Evolutionary conservation across 2,797 vertebrate species (phyloP).

Genomic region (Cossypha heuglini): DNA sequence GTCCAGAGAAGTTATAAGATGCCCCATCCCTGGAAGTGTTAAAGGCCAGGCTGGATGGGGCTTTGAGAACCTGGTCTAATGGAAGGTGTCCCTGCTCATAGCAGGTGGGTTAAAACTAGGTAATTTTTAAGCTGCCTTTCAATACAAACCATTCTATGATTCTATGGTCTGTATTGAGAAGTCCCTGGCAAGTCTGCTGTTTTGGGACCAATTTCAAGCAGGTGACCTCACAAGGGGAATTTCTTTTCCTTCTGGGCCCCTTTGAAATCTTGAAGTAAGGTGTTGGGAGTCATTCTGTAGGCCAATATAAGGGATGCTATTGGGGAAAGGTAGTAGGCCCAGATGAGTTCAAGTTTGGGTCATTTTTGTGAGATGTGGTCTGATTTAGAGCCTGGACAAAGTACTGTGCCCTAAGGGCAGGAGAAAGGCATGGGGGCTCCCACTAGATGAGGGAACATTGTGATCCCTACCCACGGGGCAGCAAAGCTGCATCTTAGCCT

Average conservation of each 20-base stretch:
- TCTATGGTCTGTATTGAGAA: not conserved
- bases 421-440: not conserved
- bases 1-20: not conserved
- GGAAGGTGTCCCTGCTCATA: not conserved
- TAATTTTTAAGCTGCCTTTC: not conserved
- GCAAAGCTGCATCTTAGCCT: not conserved
- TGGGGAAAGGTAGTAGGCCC: not conserved
- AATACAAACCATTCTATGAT: not conserved
- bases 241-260: not conserved
- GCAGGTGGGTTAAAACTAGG: not conserved
- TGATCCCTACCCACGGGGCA: not conserved
- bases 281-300: not conserved
- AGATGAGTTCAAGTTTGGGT: not conserved
- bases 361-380: not conserved
- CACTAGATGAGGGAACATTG: not conserved
- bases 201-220: not conserved
- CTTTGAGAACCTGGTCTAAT: not conserved
- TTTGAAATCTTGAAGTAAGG: not conserved
- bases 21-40: not conserved
- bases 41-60: not conserved
- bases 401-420: not conserved
- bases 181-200: not conserved
- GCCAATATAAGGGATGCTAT: not conserved
- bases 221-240: not conserved
- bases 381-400: not conserved